Conservation (phyloP, 2,888 invertebrate genomes). For the Alentia gelatinosa region DNA sequence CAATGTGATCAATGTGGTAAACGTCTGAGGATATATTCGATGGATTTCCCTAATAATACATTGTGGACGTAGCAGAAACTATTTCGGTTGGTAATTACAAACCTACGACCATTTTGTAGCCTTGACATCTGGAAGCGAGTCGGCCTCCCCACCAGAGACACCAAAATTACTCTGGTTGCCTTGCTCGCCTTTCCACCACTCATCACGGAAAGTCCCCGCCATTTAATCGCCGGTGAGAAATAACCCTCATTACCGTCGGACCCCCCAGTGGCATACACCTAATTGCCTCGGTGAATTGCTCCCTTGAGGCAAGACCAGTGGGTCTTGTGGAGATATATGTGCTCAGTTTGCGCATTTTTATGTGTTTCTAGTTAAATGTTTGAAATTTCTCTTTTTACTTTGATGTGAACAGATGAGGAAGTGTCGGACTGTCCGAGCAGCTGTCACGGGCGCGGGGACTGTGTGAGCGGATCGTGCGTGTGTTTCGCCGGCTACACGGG, state of each 20-base stretch:
- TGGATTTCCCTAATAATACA: not conserved
- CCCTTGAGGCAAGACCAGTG: not conserved
- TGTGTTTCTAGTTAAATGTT: not conserved
- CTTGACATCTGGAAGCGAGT: not conserved
- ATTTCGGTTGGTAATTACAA: too few species aligned
- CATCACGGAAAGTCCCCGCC: not conserved
- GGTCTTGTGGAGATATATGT: too few species aligned
- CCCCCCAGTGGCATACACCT: not conserved
- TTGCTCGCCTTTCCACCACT: not conserved
- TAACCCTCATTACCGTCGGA: not conserved
- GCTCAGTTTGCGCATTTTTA: too few species aligned
- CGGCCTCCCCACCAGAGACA: not conserved
- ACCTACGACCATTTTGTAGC: too few species aligned
- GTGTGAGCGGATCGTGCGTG: constrained; percentile 93
- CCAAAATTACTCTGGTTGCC: not conserved
- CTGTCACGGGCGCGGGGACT: constrained; percentile 98
- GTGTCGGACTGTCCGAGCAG: constrained; percentile 89
- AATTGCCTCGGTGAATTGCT: not conserved
- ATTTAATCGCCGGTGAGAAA: not conserved
- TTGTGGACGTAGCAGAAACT: too few species aligned
- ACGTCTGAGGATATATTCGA: not conserved
- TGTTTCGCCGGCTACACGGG: constrained; percentile 98
- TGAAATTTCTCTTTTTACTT: not conserved
- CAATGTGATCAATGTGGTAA: too few species aligned
- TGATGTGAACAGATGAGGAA: constrained; percentile 40